Evolutionary conservation across 2,113 vertebrate species (phyloP).

Genomic region (Dicerorhinus sumatrensis): DNA sequence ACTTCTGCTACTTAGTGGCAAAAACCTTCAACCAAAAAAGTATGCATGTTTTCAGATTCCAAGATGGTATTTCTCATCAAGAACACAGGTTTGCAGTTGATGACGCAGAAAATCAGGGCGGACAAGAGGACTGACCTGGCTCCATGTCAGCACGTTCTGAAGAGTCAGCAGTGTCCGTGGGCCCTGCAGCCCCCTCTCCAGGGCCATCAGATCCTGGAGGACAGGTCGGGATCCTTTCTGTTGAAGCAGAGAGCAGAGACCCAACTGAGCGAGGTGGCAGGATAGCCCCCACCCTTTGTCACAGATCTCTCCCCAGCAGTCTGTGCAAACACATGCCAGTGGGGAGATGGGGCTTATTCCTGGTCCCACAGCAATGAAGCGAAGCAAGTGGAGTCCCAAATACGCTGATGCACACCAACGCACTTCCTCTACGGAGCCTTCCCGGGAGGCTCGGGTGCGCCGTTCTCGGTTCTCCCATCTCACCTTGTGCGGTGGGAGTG

Average conservation of each 20-base stretch:
- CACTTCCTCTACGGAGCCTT: not conserved
- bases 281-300: not conserved
- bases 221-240: conserved; percentile 61
- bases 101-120: conserved; percentile 5
- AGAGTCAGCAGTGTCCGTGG: conserved; percentile 27
- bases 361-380: not conserved
- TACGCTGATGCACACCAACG: not conserved
- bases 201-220: conserved; percentile 40
- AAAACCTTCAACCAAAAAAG: not conserved
- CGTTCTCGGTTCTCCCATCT: not conserved
- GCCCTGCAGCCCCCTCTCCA: conserved; percentile 54
- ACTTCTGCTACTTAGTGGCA: not conserved
- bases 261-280: not conserved
- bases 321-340: not conserved
- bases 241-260: not conserved
- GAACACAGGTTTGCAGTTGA: not conserved
- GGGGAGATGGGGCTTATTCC: not conserved
- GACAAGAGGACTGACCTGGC: conserved; percentile 54
- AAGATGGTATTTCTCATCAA: not conserved
- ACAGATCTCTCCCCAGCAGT: not conserved
- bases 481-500: not conserved
- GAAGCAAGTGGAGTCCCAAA: not conserved
- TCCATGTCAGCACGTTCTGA: conserved; percentile 74
- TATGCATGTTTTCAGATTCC: not conserved
- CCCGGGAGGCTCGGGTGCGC: not conserved